A percentile compares a stretch with the other conserved stretches of the same genome.
Evolutionary conservation across 2,888 invertebrate species (phyloP).

Genomic region (Melieria omissa): DNA sequence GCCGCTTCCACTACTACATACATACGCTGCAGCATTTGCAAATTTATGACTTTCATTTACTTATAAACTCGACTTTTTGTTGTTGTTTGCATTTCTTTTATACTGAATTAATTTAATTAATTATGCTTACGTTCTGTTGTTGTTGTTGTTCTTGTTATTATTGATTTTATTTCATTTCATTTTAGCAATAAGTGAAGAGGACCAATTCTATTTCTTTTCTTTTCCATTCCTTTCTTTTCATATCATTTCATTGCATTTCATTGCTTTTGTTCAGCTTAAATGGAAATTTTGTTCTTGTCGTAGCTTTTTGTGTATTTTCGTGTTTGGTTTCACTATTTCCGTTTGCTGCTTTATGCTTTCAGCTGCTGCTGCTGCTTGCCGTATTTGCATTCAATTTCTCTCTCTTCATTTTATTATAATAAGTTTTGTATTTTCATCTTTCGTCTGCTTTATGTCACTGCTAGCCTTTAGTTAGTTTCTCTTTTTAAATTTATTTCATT

Average conservation of each 20-base stretch:
- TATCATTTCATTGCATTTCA: constrained; percentile 43
- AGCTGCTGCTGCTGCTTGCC: no score
- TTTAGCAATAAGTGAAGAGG: constrained; percentile 59
- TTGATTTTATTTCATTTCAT: constrained; percentile 39
- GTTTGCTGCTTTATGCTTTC: neutral
- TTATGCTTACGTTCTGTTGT: neutral
- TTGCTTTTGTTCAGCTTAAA: constrained; percentile 19
- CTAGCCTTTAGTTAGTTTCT: constrained; percentile 29
- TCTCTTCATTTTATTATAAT: no score
- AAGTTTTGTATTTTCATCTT: constrained; percentile 17
- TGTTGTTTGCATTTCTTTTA: constrained; percentile 27
- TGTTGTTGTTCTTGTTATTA: neutral
- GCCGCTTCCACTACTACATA: no score
- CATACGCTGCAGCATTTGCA: no score
- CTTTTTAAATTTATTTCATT: constrained; percentile 40
- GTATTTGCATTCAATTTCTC: no score
- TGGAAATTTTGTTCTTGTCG: constrained; percentile 45
- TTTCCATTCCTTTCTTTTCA: neutral
- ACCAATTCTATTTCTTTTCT: constrained; percentile 47
- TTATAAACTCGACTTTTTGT: constrained; percentile 31
- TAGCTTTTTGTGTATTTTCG: constrained; percentile 37
- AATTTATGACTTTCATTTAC: neutral
- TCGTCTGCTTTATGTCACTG: constrained; percentile 7
- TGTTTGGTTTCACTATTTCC: constrained; percentile 37
- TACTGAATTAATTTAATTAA: neutral